A percentile compares a stretch with the other conserved stretches of the same genome.
phyloP scores from a whole-genome alignment of 2,888 invertebrate species.

The Drosophila suboccidentalis region DNA sequence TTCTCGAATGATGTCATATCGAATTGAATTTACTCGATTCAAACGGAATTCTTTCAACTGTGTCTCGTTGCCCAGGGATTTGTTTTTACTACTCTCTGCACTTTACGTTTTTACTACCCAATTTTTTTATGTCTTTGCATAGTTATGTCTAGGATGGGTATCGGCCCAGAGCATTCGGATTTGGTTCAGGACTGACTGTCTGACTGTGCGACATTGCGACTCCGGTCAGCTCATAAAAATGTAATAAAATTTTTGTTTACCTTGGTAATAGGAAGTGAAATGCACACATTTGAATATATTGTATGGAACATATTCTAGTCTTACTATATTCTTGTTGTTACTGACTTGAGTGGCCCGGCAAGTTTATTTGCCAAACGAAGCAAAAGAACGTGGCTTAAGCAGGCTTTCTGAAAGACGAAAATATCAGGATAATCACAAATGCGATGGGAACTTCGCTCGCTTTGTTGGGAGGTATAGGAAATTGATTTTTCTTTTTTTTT shows the following conservation, averaged over 20 bases:
- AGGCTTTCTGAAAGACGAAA: constrained; percentile 29
- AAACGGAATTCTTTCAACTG: constrained; percentile 66
- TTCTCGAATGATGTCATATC: constrained; percentile 63
- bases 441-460: constrained; percentile 40
- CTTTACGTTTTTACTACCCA: constrained; percentile 69
- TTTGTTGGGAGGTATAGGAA: constrained; percentile 60
- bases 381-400: constrained; percentile 33
- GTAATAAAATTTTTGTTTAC: constrained; percentile 82
- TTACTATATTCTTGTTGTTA: constrained; percentile 48
- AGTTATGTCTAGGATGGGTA: constrained; percentile 47
- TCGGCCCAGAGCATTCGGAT: constrained; percentile 9
- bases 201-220: constrained; percentile 78
- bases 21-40: constrained; percentile 71
- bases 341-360: constrained; percentile 66
- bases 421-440: constrained; percentile 60
- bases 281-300: constrained; percentile 72
- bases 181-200: constrained; percentile 43
- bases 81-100: constrained; percentile 50
- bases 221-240: constrained; percentile 81
- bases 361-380: constrained; percentile 63
- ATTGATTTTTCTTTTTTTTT: constrained; percentile 67
- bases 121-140: constrained; percentile 72
- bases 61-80: constrained; percentile 24
- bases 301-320: constrained; percentile 49
- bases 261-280: constrained; percentile 81